Evolutionary conservation across 2,113 vertebrate species (phyloP).

Genomic region (cat (Felis catus)): F.catus_Fca126_mat1.0 CM031426.1:50360001-50360500

Average conservation of each 20-base stretch:
- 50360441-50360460: not conserved
- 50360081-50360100: not conserved
- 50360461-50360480: not conserved
- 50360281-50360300: not conserved
- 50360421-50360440: not conserved
- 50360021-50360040: conserved; percentile 15
- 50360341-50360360: not conserved
- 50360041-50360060: not conserved
- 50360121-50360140: not conserved
- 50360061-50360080: conserved; percentile 22
- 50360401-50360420: not conserved
- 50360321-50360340: not conserved
- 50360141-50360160: not conserved
- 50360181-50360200: not conserved
- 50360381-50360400: not conserved
- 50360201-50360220: not conserved
- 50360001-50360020: not conserved
- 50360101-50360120: not conserved
- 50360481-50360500: not conserved
- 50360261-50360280: not conserved
- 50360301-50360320: not conserved
- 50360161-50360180: not conserved
- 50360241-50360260: not conserved
- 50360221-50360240: not conserved
- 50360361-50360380: not conserved